Percentiles rank a stretch among this genome's conserved stretches.
Evolutionary conservation across 1,140 invertebrate species (phyloP).

Genomic region (Oscheius sp.): DNA sequence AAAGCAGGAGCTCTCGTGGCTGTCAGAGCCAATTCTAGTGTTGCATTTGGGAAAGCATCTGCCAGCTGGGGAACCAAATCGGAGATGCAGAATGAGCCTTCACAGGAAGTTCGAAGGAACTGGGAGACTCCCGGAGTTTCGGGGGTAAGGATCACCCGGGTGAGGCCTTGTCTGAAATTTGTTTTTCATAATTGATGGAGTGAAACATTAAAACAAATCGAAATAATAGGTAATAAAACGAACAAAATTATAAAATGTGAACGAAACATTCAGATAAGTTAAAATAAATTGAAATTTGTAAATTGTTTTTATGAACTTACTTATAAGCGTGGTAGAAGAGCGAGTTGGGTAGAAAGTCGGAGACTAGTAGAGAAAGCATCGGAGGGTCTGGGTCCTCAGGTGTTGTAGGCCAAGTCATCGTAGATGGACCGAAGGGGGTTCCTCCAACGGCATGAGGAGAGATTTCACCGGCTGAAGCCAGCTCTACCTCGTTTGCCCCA

Average conservation of each 20-base stretch:
- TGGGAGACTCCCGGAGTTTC: constrained; percentile 16
- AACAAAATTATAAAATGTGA: not conserved
- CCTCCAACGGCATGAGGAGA: constrained; percentile 35
- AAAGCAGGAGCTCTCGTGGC: constrained; percentile 32
- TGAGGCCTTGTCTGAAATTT: constrained; percentile 11
- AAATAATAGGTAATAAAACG: not conserved
- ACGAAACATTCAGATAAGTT: no score
- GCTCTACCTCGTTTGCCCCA: constrained; percentile 33
- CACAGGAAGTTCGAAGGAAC: constrained; percentile 25
- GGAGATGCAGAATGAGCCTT: constrained; percentile 25
- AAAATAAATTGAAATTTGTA: no score
- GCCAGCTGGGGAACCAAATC: constrained; percentile 25
- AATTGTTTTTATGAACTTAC: no score
- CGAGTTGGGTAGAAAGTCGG: constrained; percentile 44
- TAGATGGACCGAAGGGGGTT: constrained; percentile 41
- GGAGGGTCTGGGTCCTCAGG: constrained; percentile 7
- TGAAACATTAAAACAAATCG: not conserved
- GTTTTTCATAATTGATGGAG: not conserved
- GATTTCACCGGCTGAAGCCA: constrained; percentile 42
- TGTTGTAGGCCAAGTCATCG: constrained; percentile 30
- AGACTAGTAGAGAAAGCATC: constrained; percentile 35
- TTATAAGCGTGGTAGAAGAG: constrained; percentile 46
- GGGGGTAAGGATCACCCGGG: constrained; percentile 7
- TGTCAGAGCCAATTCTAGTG: constrained; percentile 22
- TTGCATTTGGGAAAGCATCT: constrained; percentile 25